These are phyloP conservation scores for Spialia ferax DNA, from an alignment of 2,888 invertebrate genomes.

Conservation along the genomic window DNA sequence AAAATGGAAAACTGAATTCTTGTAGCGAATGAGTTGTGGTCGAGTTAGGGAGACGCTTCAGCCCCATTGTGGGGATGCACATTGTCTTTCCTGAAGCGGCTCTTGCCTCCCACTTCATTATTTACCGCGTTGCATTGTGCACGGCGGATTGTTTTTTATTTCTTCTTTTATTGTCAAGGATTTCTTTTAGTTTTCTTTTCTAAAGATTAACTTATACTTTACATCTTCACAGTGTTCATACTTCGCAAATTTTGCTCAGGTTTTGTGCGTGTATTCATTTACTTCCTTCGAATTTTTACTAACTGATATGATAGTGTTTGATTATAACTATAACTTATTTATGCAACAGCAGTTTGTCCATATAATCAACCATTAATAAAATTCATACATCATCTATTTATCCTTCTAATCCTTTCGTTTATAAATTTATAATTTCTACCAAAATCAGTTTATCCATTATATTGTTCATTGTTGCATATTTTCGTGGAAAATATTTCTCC, in stretches of 20 bases:
- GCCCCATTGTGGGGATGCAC: slow-evolving; percentile 16
- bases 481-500: background rate
- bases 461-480: background rate
- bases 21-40: slow-evolving; percentile 21
- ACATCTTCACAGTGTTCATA: too few relatives aligned
- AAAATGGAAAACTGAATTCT: slow-evolving; percentile 8
- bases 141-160: slow-evolving; percentile 1
- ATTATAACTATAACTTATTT: too few relatives aligned
- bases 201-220: too few relatives aligned
- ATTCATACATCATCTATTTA: background rate
- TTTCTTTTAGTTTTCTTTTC: background rate
- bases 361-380: too few relatives aligned
- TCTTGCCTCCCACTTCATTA: slow-evolving; percentile 28
- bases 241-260: background rate
- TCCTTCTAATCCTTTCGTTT: background rate
- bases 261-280: background rate
- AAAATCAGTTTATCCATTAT: too few relatives aligned
- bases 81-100: slow-evolving; percentile 22
- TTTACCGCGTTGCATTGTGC: slow-evolving; percentile 24
- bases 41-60: slow-evolving; percentile 4
- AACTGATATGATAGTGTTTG: too few relatives aligned
- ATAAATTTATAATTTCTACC: too few relatives aligned
- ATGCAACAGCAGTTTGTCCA: background rate
- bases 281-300: too few relatives aligned
- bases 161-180: background rate